Percentiles rank a stretch among this genome's conserved stretches.
Evolutionary conservation across 2,113 vertebrate species (phyloP).

Genomic region (Raja brachyura): DNA sequence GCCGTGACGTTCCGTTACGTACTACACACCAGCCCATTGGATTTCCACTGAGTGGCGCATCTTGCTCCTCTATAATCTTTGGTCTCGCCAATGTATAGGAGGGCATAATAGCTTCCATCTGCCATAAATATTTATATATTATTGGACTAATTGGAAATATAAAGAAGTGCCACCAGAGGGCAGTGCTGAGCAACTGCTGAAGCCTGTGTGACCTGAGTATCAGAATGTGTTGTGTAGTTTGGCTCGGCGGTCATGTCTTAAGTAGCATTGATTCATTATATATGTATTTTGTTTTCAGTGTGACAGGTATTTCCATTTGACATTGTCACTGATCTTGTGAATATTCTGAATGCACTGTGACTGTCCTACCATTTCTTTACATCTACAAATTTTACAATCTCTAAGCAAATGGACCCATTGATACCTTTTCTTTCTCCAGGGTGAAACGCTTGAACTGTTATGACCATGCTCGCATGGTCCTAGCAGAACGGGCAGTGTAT

Average conservation of each 20-base stretch:
- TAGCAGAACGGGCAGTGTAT: constrained; percentile 88
- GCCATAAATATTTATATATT: too few species aligned
- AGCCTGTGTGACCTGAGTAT: not conserved
- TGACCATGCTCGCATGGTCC: constrained; percentile 92
- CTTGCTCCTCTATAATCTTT: too few species aligned
- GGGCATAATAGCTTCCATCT: too few species aligned
- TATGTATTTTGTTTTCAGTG: not conserved
- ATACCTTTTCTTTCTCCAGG: constrained; percentile 51
- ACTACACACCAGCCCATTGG: too few species aligned
- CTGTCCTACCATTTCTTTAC: not conserved
- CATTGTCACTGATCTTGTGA: not conserved
- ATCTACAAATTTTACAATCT: not conserved
- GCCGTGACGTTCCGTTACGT: too few species aligned
- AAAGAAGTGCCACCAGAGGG: too few species aligned
- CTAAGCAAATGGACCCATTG: not conserved
- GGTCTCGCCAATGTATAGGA: too few species aligned
- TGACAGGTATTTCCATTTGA: not conserved
- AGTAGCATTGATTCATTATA: not conserved
- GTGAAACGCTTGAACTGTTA: constrained; percentile 90
- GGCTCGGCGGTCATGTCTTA: not conserved
- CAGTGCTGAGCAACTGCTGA: not conserved
- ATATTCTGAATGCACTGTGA: not conserved
- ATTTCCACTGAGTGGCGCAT: too few species aligned
- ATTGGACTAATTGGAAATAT: too few species aligned
- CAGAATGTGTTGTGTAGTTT: not conserved